Conservation (phyloP, 2,797 vertebrate species). For the Garrulus glandarius region DNA sequence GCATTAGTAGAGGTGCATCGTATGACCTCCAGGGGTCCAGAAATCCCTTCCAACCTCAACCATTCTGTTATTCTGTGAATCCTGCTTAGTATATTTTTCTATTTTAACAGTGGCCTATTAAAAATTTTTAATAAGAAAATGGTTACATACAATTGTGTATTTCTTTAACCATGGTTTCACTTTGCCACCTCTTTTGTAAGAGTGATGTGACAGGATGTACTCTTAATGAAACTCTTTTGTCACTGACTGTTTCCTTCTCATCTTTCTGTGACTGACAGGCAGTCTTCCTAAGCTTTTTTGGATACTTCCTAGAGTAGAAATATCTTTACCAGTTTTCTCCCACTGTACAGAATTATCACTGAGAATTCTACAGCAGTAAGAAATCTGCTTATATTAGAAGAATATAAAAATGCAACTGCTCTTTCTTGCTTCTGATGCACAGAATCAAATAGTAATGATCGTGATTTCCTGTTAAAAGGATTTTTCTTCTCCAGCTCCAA, state of each 20-base stretch:
- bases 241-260: neutral
- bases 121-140: neutral
- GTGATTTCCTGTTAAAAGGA: neutral
- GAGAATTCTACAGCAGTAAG: neutral
- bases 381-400: neutral
- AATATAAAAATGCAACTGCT: neutral
- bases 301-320: neutral
- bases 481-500: rapidly evolving
- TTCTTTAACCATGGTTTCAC: neutral
- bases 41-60: neutral
- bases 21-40: neutral
- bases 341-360: neutral
- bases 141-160: neutral
- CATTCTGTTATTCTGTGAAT: neutral
- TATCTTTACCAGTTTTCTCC: neutral
- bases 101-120: neutral
- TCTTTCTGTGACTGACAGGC: neutral
- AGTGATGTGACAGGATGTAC: neutral
- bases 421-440: neutral
- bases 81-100: neutral
- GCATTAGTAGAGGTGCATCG: rapidly evolving
- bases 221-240: neutral
- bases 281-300: neutral
- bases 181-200: neutral
- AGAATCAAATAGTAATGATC: neutral